Percentiles rank a stretch among this genome's conserved stretches.
phyloP scores from a whole-genome alignment of 23 tunicate genomes.

The Trididemnum miniatum region DNA sequence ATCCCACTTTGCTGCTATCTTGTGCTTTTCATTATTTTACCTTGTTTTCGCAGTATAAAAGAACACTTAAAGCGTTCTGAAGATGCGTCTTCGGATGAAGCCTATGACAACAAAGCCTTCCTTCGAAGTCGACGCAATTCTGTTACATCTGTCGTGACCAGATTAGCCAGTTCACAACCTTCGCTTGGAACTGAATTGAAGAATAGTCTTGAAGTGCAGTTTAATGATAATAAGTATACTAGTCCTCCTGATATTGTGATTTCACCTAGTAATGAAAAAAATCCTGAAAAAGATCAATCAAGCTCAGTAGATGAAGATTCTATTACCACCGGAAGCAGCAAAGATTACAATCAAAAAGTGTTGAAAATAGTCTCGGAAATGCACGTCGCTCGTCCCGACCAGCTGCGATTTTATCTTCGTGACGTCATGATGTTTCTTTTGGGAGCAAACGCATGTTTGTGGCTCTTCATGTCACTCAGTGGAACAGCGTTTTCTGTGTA shows the following conservation, averaged over 20 bases:
- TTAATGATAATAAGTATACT: not conserved
- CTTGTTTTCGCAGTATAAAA: not conserved
- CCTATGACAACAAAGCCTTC: conserved; percentile 7
- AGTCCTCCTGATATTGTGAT: conserved; percentile 15
- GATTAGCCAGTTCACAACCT: not conserved
- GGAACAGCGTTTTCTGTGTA: conserved; percentile 52
- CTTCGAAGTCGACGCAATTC: conserved; percentile 21
- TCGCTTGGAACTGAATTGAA: not conserved
- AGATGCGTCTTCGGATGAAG: not conserved
- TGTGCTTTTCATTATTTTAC: too few species aligned
- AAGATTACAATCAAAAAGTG: not conserved
- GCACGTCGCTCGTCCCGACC: conserved; percentile 59
- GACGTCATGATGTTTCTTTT: conserved; percentile 65
- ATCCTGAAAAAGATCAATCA: not conserved
- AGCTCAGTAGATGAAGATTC: not conserved
- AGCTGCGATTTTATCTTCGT: conserved; percentile 39
- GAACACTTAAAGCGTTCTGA: not conserved
- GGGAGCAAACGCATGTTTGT: conserved; percentile 59
- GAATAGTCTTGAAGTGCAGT: not conserved
- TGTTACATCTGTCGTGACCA: conserved; percentile 11
- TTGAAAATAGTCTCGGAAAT: conserved; percentile 54
- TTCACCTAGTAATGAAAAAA: not conserved
- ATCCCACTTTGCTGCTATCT: too few species aligned
- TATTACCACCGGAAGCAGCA: not conserved
- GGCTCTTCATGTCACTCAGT: conserved; percentile 72